A percentile compares a stretch with the other conserved stretches of the same genome.
phyloP scores from a whole-genome alignment of 2,888 invertebrate genomes.

The Harpalus rubripes region DNA sequence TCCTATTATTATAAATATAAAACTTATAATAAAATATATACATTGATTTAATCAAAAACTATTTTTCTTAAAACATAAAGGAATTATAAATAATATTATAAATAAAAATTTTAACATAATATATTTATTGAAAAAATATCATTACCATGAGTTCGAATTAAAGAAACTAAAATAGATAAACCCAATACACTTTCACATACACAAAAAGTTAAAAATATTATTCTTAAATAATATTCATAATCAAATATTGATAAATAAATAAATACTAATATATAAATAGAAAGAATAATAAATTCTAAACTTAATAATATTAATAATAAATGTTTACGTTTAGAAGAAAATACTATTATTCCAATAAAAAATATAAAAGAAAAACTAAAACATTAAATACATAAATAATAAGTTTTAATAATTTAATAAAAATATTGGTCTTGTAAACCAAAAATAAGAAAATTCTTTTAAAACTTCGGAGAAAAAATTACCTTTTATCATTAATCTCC shows the following conservation, averaged over 20 bases:
- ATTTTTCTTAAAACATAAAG: slow-evolving; percentile 78
- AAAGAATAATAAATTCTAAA: too few species aligned
- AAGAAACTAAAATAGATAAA: slow-evolving; percentile 81
- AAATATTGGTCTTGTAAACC: too few species aligned
- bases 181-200: slow-evolving; percentile 85
- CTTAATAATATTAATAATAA: slow-evolving; percentile 79
- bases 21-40: too few species aligned
- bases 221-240: slow-evolving; percentile 71
- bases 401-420: slow-evolving; percentile 67
- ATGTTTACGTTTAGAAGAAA: slow-evolving; percentile 81
- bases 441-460: slow-evolving; percentile 79
- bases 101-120: slow-evolving; percentile 80
- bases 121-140: slow-evolving; percentile 81
- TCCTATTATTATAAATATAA: too few species aligned
- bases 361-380: slow-evolving; percentile 78
- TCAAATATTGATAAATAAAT: slow-evolving; percentile 77
- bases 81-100: slow-evolving; percentile 77
- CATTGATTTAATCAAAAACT: slow-evolving; percentile 77
- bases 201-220: slow-evolving; percentile 82
- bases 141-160: slow-evolving; percentile 82
- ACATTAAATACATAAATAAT: slow-evolving; percentile 78
- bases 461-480: slow-evolving; percentile 79
- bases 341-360: slow-evolving; percentile 79
- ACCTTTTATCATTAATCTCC: too few species aligned
- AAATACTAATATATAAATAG: slow-evolving; percentile 75